These are phyloP conservation scores for Pseudomyrmex gracilis DNA, from an alignment of 1,140 invertebrate genomes.

Conservation along the genomic window DNA sequence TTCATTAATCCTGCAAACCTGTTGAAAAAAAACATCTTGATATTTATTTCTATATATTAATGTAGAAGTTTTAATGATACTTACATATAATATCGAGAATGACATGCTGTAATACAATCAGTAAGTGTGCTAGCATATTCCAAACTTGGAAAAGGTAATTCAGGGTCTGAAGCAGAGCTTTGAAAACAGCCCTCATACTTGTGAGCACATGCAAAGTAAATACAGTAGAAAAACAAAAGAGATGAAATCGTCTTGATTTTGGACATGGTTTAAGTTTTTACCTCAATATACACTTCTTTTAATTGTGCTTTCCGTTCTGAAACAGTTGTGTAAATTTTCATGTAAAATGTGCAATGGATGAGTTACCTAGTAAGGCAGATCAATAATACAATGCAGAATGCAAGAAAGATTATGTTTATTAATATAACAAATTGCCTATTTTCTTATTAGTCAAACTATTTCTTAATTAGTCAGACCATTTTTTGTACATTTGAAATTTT, in stretches of 20 bases:
- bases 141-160: conserved; percentile 69
- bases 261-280: no score
- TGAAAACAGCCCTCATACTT: conserved; percentile 80
- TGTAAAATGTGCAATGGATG: no score
- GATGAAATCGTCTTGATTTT: background rate
- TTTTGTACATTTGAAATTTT: no score
- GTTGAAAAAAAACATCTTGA: conserved; percentile 14
- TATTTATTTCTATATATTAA: background rate
- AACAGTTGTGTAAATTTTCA: no score
- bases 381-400: no score
- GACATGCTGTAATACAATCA: conserved; percentile 77
- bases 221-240: conserved; percentile 1
- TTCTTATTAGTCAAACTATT: no score
- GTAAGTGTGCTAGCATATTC: conserved; percentile 65
- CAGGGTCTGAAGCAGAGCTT: conserved; percentile 65
- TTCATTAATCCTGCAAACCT: conserved; percentile 84
- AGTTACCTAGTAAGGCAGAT: no score
- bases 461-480: no score
- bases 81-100: conserved; percentile 79
- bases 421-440: no score
- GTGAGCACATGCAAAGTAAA: conserved; percentile 44
- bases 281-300: no score
- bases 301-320: no score
- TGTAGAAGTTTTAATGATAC: conserved; percentile 32
- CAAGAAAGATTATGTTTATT: no score